Evolutionary conservation across 2,113 vertebrate genomes (phyloP), one percentile per base, ranked within the genome.

Genomic region (Phylloscopus whistleri): DNA sequence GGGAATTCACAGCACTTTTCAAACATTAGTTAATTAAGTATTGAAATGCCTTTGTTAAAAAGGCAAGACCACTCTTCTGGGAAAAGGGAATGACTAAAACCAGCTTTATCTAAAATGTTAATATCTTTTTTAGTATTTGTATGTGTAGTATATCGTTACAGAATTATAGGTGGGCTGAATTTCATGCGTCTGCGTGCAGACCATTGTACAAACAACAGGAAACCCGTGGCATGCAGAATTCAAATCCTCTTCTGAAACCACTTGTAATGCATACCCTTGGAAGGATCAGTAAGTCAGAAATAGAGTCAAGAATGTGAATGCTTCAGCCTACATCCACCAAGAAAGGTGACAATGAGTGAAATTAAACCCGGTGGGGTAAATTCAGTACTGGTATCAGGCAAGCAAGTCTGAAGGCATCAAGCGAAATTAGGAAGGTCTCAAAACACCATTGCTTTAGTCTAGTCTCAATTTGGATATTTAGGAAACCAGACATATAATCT

Each of bases 401-500:
- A 75, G 21, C 53, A 79, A 78, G 18, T 81, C 84, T 51, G 70
- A 83, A 74, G 14, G 17, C 24, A 74, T 64, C 76, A 90, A 76
- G 52, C 1, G 35, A 84, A 86, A 92, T 94, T 85, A 85, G 75
- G 79, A 73, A 94, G 39, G 67, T 77, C 90, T 97, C 88, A 93
- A 84, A 92, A 41, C 64, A 94, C 52, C 39, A 84, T 17, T 88
- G 37, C 73, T 97, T 93, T 96, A 94, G 89, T 93, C 28, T 91
- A 89, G 18, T 90, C 85, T 95, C 79, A 64, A 63, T 95, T 87
- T 73, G 87, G 94, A 59, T 97, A 72, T 87, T 97, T 93, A 97
- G 96, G 56, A 96, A 97, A 81, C 79, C 91, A 98, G 97, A 97
- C 96, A 96, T 84, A 95, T 69, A 97, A 97, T 97, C 84, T 96